Evolutionary conservation across 1,140 invertebrate species (phyloP).

Genomic region (Phocides pigmalion): DNA sequence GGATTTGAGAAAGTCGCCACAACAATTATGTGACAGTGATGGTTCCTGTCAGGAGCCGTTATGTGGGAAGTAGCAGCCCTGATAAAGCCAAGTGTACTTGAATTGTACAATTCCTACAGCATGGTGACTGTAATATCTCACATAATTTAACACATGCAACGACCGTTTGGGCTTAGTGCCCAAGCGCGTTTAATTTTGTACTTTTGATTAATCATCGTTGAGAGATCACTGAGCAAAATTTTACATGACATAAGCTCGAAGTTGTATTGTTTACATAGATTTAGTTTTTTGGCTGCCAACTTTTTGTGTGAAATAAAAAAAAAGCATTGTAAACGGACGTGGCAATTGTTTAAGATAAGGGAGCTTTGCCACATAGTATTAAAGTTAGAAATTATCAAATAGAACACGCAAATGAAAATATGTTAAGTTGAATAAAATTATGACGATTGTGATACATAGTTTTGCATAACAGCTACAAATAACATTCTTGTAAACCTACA

Average conservation of each 20-base stretch:
- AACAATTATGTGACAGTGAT: too few species aligned
- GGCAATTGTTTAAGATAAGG: too few species aligned
- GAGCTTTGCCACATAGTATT: too few species aligned
- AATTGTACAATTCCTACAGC: conserved; percentile 9
- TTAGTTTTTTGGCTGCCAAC: not conserved
- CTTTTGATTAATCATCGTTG: conserved; percentile 23
- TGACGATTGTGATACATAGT: too few species aligned
- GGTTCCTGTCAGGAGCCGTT: too few species aligned
- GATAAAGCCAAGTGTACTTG: conserved; percentile 27
- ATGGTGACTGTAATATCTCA: conserved; percentile 22
- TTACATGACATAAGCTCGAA: conserved; percentile 15
- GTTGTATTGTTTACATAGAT: not conserved
- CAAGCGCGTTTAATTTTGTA: conserved; percentile 19
- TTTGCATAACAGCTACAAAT: too few species aligned
- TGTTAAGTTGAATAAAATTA: too few species aligned
- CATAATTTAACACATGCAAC: conserved; percentile 28
- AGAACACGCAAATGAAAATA: too few species aligned
- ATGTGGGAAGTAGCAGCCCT: conserved; percentile 2
- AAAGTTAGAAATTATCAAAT: too few species aligned
- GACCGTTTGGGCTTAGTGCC: conserved; percentile 10
- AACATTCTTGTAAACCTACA: too few species aligned
- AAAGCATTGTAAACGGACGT: not conserved
- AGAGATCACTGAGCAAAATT: conserved; percentile 34
- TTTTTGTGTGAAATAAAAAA: not conserved
- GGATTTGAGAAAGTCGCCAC: too few species aligned